Evolutionary conservation across 2,888 invertebrate species (phyloP).

Genomic region (Carpatolechia fugitivella): DNA sequence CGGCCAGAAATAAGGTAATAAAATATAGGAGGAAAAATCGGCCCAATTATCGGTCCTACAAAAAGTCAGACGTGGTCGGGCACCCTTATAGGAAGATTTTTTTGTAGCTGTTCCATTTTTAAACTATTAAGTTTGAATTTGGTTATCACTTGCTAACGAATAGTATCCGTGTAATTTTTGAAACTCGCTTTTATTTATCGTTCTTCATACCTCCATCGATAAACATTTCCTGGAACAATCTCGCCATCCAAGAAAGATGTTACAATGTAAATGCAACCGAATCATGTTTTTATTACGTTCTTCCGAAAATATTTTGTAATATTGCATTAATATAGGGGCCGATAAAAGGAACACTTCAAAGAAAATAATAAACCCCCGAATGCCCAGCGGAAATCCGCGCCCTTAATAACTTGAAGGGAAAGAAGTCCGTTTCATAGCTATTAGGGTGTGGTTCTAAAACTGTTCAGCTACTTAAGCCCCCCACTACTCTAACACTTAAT

Average conservation of each 20-base stretch:
- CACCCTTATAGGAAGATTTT: too few relatives aligned
- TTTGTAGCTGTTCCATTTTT: too few relatives aligned
- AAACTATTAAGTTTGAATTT: too few relatives aligned
- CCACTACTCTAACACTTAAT: background rate
- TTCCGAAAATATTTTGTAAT: background rate
- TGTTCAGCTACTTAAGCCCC: background rate
- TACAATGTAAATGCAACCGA: background rate
- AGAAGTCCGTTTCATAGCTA: conserved; percentile 38
- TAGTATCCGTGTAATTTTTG: too few relatives aligned
- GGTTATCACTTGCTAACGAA: too few relatives aligned
- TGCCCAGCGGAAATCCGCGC: conserved; percentile 45
- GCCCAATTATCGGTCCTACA: too few relatives aligned
- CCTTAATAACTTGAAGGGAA: conserved; percentile 47
- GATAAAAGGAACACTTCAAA: conserved; percentile 46
- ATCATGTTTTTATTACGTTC: background rate
- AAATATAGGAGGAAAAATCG: too few relatives aligned
- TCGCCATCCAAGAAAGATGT: background rate
- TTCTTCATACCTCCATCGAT: background rate
- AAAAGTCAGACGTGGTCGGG: too few relatives aligned
- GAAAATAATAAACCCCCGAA: conserved; percentile 48
- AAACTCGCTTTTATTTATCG: too few relatives aligned
- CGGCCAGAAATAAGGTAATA: too few relatives aligned
- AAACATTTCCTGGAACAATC: too few relatives aligned
- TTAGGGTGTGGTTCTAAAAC: conserved; percentile 5
- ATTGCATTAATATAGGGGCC: conserved; percentile 20